Base-by-base conservation (phyloP, 2,113 vertebrate species). In the Panurus biarmicus region DNA sequence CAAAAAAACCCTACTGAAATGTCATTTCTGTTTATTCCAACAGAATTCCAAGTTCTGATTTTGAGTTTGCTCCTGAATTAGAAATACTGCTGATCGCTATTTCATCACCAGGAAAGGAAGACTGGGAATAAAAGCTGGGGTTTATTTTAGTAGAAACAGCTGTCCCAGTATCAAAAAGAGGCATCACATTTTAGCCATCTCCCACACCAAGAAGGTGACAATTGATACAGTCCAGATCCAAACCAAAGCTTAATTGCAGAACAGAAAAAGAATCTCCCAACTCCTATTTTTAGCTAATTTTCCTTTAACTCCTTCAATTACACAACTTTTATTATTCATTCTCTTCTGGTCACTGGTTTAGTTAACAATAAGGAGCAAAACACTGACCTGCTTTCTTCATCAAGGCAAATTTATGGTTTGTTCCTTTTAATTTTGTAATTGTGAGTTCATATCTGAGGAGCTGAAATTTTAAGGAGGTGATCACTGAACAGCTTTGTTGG, bases 71-170 rank as follows among this genome's bases (percentile, higher is more conserved):
- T 76, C 2, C 36, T 48, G 35, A 40, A 14, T 53, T 36, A 45
- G 54, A 29, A 22, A n/a, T 66, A 38, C 24, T 53, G 9, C 31
- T 35, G 60, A 36, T 50, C 2, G 0, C 7, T 47, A 0, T 45
- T 80, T 64, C 60, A 40, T 48, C 36, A 12, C 7, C 6, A 2
- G 15, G 16, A 76, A 60, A 45, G 74, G 7, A 40, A 62, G 51
- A 4, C 12, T 73, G n/a, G 11, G 13, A 66, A n/a, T n/a, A 26
- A 75, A 22, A 4, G 5, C 5, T 90, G 57, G 13, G 38, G 7
- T 77, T 81, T 61, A 15, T 74, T 87, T 23, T 14, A 20, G 14
- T 7, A 35, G 29, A 36, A 89, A 12, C 38, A 66, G 67, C 67
- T 5, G 3, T 48, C 6, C 45, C 50, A 19, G 20, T 4, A 19